Percentiles rank a stretch among this genome's conserved stretches.
Evolutionary conservation across 2,888 invertebrate species (phyloP).

Genomic region (Leptinotarsa tumamoca): DNA sequence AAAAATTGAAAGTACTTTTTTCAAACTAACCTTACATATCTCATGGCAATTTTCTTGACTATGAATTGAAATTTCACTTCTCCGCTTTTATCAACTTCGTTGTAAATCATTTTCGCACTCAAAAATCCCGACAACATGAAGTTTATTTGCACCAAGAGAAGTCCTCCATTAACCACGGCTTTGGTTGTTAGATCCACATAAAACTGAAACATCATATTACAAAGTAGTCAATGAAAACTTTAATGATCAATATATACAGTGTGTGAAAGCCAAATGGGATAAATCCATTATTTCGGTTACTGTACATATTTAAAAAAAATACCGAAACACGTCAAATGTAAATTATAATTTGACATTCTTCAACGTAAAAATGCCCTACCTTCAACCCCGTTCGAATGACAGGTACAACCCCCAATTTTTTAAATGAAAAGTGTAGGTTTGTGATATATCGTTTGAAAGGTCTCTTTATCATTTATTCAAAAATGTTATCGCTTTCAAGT

Average conservation of each 20-base stretch:
- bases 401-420: no score
- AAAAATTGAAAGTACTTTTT: not conserved
- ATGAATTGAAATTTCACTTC: not conserved
- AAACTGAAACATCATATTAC: not conserved
- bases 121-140: not conserved
- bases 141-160: not conserved
- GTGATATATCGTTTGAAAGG: no score
- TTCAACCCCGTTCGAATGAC: no score
- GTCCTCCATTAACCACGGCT: not conserved
- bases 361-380: no score
- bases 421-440: no score
- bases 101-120: constrained; percentile 14
- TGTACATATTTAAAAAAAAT: no score
- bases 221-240: not conserved
- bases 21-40: not conserved
- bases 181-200: constrained; percentile 8
- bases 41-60: not conserved
- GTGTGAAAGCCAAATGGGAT: no score
- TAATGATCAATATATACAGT: not conserved
- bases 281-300: no score
- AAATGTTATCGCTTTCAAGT: no score
- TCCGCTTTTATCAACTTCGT: not conserved
- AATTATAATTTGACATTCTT: no score
- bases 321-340: no score
- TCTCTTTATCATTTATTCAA: no score